These are phyloP conservation scores for Eristalinus sepulchralis DNA, from an alignment of 2,888 invertebrate genomes.

Conservation along the genomic window DNA sequence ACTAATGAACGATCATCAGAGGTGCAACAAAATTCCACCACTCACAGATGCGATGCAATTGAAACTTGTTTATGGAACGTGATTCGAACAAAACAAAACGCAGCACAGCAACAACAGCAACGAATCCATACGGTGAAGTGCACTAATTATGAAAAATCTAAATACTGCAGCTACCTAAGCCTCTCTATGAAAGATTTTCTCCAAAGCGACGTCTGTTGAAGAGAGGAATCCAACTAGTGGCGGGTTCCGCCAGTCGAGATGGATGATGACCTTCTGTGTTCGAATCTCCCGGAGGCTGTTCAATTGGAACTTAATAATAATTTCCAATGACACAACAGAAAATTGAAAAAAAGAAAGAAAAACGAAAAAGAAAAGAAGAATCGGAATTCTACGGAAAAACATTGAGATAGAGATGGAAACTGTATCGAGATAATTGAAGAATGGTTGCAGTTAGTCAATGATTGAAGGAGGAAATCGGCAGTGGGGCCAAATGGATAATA, in stretches of 20 bases:
- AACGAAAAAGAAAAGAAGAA: neutral
- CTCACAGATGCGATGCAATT: neutral
- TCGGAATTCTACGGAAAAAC: neutral
- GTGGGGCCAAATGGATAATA: neutral
- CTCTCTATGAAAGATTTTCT: neutral
- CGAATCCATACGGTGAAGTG: conserved; percentile 19
- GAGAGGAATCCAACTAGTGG: neutral
- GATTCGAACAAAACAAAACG: neutral
- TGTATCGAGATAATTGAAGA: conserved; percentile 18
- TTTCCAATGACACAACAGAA: conserved; percentile 27
- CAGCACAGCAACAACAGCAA: neutral
- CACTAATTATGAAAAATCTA: conserved; percentile 41
- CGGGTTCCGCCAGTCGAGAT: neutral
- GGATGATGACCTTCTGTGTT: conserved; percentile 7
- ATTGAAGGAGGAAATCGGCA: neutral
- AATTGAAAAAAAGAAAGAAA: neutral
- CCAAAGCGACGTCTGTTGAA: neutral
- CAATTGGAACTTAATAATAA: conserved; percentile 28
- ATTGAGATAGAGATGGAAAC: conserved; percentile 5
- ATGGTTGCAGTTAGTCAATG: neutral
- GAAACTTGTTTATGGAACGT: neutral
- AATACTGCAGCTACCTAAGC: conserved; percentile 23
- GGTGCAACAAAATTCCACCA: conserved; percentile 25
- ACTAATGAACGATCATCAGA: conserved; percentile 45
- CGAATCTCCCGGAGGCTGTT: neutral